phyloP scores from a whole-genome alignment of 2,113 vertebrate genomes.

The Panthera tigris region DNA sequence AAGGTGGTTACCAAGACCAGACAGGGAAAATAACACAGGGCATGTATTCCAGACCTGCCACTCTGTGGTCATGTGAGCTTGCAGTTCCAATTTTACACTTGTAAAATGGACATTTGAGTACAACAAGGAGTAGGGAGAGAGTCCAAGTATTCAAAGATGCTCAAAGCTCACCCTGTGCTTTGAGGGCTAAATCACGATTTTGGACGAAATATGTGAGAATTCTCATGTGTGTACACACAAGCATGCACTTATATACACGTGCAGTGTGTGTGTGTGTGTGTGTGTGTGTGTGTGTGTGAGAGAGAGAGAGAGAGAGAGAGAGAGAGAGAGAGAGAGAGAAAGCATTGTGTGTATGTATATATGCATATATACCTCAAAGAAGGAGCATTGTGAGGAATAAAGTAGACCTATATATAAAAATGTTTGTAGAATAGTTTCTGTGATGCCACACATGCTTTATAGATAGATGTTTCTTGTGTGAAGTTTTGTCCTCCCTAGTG shows the following conservation, averaged over 20 bases:
- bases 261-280: neutral
- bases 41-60: neutral
- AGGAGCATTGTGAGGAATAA: neutral
- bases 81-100: neutral
- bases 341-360: neutral
- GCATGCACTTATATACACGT: accelerated
- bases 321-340: too few relatives aligned
- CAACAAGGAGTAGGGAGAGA: neutral
- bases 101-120: neutral
- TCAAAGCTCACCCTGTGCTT: neutral
- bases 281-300: too few relatives aligned
- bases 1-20: neutral
- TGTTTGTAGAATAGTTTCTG: neutral
- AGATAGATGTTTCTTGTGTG: neutral
- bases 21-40: neutral
- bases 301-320: too few relatives aligned
- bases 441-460: neutral
- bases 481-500: neutral
- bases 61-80: neutral
- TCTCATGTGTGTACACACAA: accelerated
- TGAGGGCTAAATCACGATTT: neutral
- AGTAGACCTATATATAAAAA: neutral
- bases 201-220: neutral
- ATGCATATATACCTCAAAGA: neutral
- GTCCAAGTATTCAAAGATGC: neutral